Evolutionary conservation across 2,888 invertebrate species (phyloP), one percentile per base, ranked within the genome.

Genomic region (Neelides folsomi): DNA sequence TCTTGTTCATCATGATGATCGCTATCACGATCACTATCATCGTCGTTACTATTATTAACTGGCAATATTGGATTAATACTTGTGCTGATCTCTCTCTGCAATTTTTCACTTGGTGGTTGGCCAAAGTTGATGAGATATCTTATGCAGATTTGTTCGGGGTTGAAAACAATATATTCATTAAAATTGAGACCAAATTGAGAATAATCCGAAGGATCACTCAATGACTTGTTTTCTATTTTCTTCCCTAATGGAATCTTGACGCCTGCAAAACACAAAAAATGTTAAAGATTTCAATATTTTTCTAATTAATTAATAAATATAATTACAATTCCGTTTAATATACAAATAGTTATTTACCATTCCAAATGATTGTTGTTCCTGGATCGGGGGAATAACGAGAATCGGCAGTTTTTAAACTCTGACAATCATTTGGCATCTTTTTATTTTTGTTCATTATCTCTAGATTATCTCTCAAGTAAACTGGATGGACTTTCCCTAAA

Each of bases 101-200:
- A 5, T 27, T 27, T 27, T 27, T 27, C 27, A 27, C 7, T 5
- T 7, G 27, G 3, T 27, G 27, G 7, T 27, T 27, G 27, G 27
- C 27, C 27, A 16, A 49, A 53, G 41, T 56, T 47, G 8, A 56
- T 41, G 19, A 56, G 37, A 27, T 56, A 56, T 18, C 44, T 49
- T 9, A 56, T 40, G 15, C 51, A 12, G 8, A 61, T 56, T 58
- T 64, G 64, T n/a, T 57, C 48, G 2, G 47, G 19, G 35, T 62
- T 56, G 41, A 61, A 64, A 38, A 64, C 50, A 45, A 64, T 60
- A 45, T 55, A 64, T 42, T 64, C 64, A 50, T 64, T 62, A 44
- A 56, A 55, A n/a, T 61, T 52, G 7, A 62, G 39, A 2, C 60
- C 59, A 46, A 47, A 56, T 16, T 53, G 49, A 16, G 38, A 9